Percentiles rank a stretch among this genome's conserved stretches.
Evolutionary conservation across 2,888 invertebrate genomes (phyloP).

Genomic region (Orthosia gracilis): DNA sequence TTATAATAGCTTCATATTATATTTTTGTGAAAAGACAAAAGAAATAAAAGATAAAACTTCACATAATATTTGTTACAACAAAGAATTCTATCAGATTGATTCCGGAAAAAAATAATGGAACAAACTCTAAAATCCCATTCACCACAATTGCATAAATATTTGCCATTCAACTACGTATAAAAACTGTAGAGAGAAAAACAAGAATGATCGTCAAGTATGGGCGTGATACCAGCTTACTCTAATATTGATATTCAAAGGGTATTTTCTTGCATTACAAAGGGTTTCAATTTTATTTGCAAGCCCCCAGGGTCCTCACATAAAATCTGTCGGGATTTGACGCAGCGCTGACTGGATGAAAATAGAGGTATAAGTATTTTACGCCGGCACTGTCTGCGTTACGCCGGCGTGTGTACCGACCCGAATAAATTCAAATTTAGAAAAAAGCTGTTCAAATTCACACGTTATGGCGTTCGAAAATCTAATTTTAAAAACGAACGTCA

Average conservation of each 20-base stretch:
- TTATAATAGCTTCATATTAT: background rate
- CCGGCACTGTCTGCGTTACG: slow-evolving; percentile 51
- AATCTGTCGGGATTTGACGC: slow-evolving; percentile 70
- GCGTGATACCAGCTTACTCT: slow-evolving; percentile 53
- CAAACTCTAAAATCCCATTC: slow-evolving; percentile 27
- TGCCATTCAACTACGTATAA: slow-evolving; percentile 28
- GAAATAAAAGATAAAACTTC: background rate
- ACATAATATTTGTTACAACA: background rate
- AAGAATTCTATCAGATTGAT: background rate
- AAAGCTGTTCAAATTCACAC: slow-evolving; percentile 27
- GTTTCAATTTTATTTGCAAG: slow-evolving; percentile 78
- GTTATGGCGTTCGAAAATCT: slow-evolving; percentile 33
- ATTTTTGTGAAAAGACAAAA: background rate
- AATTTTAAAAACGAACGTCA: slow-evolving; percentile 40
- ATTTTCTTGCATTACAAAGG: slow-evolving; percentile 76
- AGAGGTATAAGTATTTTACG: slow-evolving; percentile 60
- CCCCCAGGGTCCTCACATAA: slow-evolving; percentile 69
- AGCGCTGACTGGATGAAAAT: slow-evolving; percentile 72
- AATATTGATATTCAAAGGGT: slow-evolving; percentile 75
- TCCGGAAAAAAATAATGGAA: slow-evolving; percentile 9
- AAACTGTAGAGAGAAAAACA: slow-evolving; percentile 43
- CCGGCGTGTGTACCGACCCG: slow-evolving; percentile 36
- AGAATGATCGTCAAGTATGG: slow-evolving; percentile 53
- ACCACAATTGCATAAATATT: slow-evolving; percentile 44
- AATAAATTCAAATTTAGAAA: slow-evolving; percentile 51